These are phyloP conservation scores for Carposina sasakii DNA, from an alignment of 1,140 invertebrate species.

Conservation along the genomic window DNA sequence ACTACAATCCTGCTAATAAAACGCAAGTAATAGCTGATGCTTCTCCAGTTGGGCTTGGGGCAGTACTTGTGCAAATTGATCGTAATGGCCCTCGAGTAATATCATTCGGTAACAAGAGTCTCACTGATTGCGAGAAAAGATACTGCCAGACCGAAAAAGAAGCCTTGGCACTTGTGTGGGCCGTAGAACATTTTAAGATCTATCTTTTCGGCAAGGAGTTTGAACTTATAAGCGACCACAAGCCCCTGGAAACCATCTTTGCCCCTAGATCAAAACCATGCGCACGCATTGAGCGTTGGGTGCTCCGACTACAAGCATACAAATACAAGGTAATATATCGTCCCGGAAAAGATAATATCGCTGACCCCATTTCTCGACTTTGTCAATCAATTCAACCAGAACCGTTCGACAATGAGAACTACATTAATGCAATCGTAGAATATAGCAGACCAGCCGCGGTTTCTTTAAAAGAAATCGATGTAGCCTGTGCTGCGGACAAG, in stretches of 20 bases:
- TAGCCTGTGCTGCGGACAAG: background rate
- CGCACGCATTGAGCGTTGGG: slow-evolving; percentile 27
- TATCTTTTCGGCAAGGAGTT: slow-evolving; percentile 24
- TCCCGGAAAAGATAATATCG: background rate
- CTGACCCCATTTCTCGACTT: too few relatives aligned
- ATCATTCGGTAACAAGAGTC: background rate
- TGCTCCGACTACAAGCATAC: slow-evolving; percentile 2
- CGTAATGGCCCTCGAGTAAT: background rate
- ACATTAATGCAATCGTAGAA: background rate
- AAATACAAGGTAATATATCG: slow-evolving; percentile 1
- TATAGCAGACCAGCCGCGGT: background rate
- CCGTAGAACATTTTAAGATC: slow-evolving; percentile 19
- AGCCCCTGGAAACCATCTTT: slow-evolving; percentile 26
- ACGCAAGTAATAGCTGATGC: background rate
- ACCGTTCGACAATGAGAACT: background rate
- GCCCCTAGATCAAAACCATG: slow-evolving; percentile 22
- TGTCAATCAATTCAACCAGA: background rate
- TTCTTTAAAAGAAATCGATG: background rate
- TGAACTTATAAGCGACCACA: slow-evolving; percentile 35
- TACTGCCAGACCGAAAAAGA: slow-evolving; percentile 33
- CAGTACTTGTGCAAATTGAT: background rate
- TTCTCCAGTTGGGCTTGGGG: background rate
- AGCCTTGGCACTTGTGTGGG: slow-evolving; percentile 24
- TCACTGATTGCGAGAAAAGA: slow-evolving; percentile 19
- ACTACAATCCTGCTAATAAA: background rate